Evolutionary conservation across 1,140 invertebrate species (phyloP).

Genomic region (Potamilus streckersoni): DNA sequence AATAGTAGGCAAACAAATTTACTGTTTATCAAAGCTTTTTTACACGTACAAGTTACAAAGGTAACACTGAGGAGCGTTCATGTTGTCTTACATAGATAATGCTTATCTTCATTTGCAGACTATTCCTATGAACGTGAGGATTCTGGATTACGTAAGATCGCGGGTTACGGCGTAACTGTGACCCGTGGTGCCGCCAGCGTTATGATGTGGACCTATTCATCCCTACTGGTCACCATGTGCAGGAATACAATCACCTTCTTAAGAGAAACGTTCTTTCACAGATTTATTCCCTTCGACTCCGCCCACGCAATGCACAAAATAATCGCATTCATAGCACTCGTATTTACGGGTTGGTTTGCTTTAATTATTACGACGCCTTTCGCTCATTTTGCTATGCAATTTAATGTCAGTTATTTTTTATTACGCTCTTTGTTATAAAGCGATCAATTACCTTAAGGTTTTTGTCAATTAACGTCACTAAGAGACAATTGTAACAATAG

Average conservation of each 20-base stretch:
- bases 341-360: constrained; percentile 76
- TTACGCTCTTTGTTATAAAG: too few species aligned
- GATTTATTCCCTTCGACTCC: constrained; percentile 97
- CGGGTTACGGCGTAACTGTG: constrained; percentile 97
- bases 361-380: too few species aligned
- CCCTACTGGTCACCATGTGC: constrained; percentile 96
- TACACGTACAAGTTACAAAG: too few species aligned
- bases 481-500: too few species aligned
- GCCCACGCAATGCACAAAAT: constrained; percentile 99
- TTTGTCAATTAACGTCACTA: too few species aligned
- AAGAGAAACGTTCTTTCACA: constrained; percentile 97
- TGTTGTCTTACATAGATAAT: too few species aligned
- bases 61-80: too few species aligned
- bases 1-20: too few species aligned
- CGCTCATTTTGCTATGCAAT: too few species aligned
- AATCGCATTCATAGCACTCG: constrained; percentile 93
- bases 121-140: constrained; percentile 79
- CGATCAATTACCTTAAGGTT: too few species aligned
- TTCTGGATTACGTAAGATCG: constrained; percentile 94
- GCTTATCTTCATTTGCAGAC: constrained; percentile 27
- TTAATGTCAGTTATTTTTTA: too few species aligned
- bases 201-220: constrained; percentile 94
- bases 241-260: constrained; percentile 95
- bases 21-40: too few species aligned
- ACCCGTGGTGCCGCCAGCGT: constrained; percentile 97